A percentile compares a stretch with the other conserved stretches of the same genome.
Conservation (phyloP, 1,140 invertebrate genomes). For the Oreohelix idahoensis region DNA sequence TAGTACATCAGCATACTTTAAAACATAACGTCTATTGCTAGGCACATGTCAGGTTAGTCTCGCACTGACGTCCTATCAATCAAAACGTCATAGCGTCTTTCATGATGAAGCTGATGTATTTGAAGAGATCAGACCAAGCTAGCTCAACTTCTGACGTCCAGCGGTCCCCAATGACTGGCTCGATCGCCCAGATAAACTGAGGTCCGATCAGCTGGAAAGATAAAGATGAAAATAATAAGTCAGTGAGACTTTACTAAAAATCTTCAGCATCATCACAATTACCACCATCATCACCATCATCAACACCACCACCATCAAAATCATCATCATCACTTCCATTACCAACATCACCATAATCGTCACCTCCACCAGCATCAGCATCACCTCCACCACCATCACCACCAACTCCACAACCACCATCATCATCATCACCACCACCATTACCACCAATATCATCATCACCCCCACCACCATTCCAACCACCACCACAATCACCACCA, state of each 20-base stretch:
- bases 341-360: background rate
- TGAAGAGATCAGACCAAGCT: slow-evolving; percentile 75
- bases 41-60: too few relatives aligned
- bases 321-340: background rate
- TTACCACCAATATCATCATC: background rate
- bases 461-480: background rate
- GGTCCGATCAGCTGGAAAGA: slow-evolving; percentile 76
- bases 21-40: too few relatives aligned
- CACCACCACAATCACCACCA: background rate
- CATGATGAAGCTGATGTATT: slow-evolving; percentile 74
- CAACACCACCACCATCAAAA: too few relatives aligned
- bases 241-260: too few relatives aligned
- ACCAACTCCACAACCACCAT: background rate
- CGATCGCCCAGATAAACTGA: slow-evolving; percentile 76
- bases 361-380: background rate
- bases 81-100: slow-evolving; percentile 53
- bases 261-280: too few relatives aligned
- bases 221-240: too few relatives aligned
- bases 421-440: background rate
- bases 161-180: slow-evolving; percentile 73
- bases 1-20: too few relatives aligned
- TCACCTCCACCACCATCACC: background rate
- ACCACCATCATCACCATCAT: too few relatives aligned
- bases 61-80: too few relatives aligned
- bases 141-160: slow-evolving; percentile 74